A percentile compares a stretch with the other conserved stretches of the same genome.
Evolutionary conservation across 2,797 vertebrate species (phyloP).

Genomic region (Dipus sagitta): DNA sequence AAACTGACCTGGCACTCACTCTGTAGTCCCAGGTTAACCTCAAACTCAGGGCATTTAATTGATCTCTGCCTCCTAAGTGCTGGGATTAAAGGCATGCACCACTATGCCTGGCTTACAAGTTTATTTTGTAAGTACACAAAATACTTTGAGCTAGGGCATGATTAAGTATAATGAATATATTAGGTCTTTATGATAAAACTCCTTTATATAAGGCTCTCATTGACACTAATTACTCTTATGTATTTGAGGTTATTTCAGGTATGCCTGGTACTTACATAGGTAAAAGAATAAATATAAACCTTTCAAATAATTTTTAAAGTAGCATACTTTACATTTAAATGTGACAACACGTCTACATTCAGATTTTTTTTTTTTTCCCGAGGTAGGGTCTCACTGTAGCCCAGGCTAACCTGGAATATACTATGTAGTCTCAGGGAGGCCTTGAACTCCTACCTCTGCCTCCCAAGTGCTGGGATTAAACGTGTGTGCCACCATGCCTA

Average conservation of each 20-base stretch:
- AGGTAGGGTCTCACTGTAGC: too few species aligned
- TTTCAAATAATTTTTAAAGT: slow-evolving; percentile 17
- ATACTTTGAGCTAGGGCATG: background rate
- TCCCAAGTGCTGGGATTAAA: too few species aligned
- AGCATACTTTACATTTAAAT: background rate
- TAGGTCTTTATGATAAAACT: background rate
- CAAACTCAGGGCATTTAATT: too few species aligned
- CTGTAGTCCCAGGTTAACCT: too few species aligned
- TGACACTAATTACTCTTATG: background rate
- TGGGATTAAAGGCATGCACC: too few species aligned
- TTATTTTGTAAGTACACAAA: slow-evolving; percentile 4
- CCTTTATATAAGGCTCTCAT: background rate
- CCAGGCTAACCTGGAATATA: too few species aligned
- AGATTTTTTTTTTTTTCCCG: background rate
- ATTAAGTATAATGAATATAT: background rate
- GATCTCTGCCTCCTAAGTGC: too few species aligned
- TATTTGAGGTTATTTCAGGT: background rate
- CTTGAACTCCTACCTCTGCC: too few species aligned
- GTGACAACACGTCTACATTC: background rate
- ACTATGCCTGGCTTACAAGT: background rate
- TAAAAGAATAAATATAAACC: background rate
- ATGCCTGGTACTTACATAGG: background rate
- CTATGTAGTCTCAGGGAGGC: too few species aligned
- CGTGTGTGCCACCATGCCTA: too few species aligned
- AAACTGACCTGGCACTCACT: too few species aligned